Percentiles rank a stretch among this genome's conserved stretches.
phyloP scores from a whole-genome alignment of 2,888 invertebrate genomes.

The Ceratothoa steindachneri region DNA sequence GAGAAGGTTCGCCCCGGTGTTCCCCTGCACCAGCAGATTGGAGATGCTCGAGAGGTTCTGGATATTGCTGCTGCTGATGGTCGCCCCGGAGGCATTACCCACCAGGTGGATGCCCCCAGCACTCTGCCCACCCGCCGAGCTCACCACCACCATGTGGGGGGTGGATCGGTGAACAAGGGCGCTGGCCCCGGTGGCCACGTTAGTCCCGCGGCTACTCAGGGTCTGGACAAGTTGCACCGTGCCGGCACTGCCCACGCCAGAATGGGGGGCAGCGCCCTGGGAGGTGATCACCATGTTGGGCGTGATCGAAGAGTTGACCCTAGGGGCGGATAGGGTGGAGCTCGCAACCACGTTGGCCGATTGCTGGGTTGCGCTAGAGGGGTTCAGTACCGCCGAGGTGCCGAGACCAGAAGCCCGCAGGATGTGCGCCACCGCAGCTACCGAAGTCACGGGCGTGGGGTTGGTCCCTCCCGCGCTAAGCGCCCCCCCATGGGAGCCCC shows the following conservation, averaged over 20 bases:
- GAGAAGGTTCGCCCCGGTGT: constrained; percentile 2
- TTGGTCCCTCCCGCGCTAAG: background rate
- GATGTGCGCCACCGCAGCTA: constrained; percentile 37
- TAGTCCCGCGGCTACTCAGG: constrained; percentile 16
- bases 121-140: constrained; percentile 24
- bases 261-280: background rate
- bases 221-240: constrained; percentile 39
- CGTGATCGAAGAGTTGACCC: background rate
- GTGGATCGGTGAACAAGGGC: constrained; percentile 23
- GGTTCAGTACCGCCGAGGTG: background rate
- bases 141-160: constrained; percentile 45
- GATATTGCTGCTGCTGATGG: background rate
- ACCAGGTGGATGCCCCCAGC: constrained; percentile 38
- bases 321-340: background rate
- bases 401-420: constrained; percentile 1
- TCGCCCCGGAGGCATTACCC: constrained; percentile 13
- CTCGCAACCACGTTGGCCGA: background rate
- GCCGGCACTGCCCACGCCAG: background rate
- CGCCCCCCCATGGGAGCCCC: background rate
- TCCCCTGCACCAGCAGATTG: constrained; percentile 28
- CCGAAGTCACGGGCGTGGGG: constrained; percentile 27
- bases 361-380: background rate
- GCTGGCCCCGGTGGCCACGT: background rate
- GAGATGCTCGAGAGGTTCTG: background rate
- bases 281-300: background rate